Conservation (phyloP, 2,888 invertebrate species). For the Periphyllus acericola region DNA sequence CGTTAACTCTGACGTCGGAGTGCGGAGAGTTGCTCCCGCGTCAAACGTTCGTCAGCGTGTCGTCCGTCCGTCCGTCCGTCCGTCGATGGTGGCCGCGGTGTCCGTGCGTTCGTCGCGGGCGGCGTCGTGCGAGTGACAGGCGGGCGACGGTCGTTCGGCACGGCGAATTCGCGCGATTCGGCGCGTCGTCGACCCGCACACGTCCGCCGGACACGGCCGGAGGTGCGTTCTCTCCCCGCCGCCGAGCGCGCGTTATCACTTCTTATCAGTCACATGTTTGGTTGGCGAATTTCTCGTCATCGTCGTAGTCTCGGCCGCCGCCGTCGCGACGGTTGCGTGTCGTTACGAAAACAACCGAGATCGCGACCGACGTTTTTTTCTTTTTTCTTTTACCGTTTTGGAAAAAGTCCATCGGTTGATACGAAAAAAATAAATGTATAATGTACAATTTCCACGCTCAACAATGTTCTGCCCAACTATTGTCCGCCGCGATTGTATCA, state of each 20-base stretch:
- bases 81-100: background rate
- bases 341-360: no score
- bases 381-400: no score
- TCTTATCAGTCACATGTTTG: background rate
- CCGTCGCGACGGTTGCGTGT: no score
- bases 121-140: background rate
- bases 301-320: background rate
- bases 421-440: no score
- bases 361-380: no score
- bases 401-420: no score
- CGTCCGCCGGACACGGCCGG: background rate
- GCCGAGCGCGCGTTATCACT: background rate
- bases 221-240: background rate
- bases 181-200: background rate
- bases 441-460: no score
- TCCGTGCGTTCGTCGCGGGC: background rate
- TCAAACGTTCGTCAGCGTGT: constrained; percentile 37
- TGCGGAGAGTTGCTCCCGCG: constrained; percentile 48
- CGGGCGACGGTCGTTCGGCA: background rate
- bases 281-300: background rate
- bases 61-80: constrained; percentile 8
- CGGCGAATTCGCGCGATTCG: background rate
- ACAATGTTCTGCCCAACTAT: no score
- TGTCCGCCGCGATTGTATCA: no score
- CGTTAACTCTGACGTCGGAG: constrained; percentile 28